phyloP scores from a whole-genome alignment of 2,888 invertebrate genomes.

The Nomada ruficornis region DNA sequence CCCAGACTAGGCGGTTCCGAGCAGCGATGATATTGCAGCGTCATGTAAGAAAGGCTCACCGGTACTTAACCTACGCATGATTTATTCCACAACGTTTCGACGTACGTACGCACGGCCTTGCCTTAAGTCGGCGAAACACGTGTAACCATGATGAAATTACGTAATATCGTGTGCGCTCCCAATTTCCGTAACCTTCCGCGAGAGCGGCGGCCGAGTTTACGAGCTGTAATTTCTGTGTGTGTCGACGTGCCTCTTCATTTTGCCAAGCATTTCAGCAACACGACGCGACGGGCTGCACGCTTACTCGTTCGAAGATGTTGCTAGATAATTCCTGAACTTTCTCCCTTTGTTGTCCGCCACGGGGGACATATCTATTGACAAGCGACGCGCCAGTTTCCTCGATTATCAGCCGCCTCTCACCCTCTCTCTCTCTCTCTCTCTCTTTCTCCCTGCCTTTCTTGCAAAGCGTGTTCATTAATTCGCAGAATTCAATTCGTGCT shows the following conservation, averaged over 20 bases:
- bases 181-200: slow-evolving; percentile 63
- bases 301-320: slow-evolving; percentile 41
- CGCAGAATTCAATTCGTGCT: slow-evolving; percentile 12
- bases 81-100: slow-evolving; percentile 53
- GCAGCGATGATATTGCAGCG: neutral
- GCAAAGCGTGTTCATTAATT: slow-evolving; percentile 48
- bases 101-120: slow-evolving; percentile 30
- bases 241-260: slow-evolving; percentile 41
- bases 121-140: slow-evolving; percentile 48
- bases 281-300: slow-evolving; percentile 13
- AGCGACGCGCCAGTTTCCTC: slow-evolving; percentile 42
- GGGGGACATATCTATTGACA: slow-evolving; percentile 46
- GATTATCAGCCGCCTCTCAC: slow-evolving; percentile 44
- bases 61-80: slow-evolving; percentile 41
- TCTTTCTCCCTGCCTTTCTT: slow-evolving; percentile 15
- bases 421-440: slow-evolving; percentile 4
- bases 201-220: slow-evolving; percentile 59
- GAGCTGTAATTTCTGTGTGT: slow-evolving; percentile 62
- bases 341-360: slow-evolving; percentile 42
- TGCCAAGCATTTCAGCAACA: slow-evolving; percentile 1
- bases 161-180: slow-evolving; percentile 51
- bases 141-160: slow-evolving; percentile 64
- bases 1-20: neutral
- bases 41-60: slow-evolving; percentile 29
- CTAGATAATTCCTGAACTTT: slow-evolving; percentile 55